A percentile compares a stretch with the other conserved stretches of the same genome.
These are phyloP conservation scores for Drosophila biarmipes DNA, from an alignment of 1,140 invertebrate genomes.

Conservation along the genomic window DNA sequence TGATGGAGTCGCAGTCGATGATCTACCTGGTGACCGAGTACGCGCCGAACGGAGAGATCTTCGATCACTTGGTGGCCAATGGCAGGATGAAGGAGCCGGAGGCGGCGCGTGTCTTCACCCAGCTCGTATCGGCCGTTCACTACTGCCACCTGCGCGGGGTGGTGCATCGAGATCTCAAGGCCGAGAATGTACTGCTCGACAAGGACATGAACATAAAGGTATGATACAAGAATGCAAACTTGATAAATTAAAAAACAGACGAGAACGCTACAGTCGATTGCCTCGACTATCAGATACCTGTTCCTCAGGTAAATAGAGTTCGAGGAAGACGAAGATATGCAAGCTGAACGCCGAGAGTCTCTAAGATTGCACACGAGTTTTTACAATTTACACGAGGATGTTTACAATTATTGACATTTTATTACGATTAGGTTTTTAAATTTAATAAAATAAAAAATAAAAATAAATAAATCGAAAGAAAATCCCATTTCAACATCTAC, in stretches of 20 bases:
- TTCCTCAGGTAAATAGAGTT: too few species aligned
- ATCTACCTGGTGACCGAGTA: constrained; percentile 98
- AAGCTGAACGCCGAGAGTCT: too few species aligned
- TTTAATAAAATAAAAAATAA: too few species aligned
- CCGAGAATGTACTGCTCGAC: constrained; percentile 97
- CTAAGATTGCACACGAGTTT: too few species aligned
- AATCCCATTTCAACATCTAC: too few species aligned
- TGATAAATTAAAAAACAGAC: neutral
- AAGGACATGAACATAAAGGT: constrained; percentile 96
- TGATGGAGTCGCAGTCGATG: constrained; percentile 98
- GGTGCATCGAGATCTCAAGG: constrained; percentile 98
- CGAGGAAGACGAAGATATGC: too few species aligned
- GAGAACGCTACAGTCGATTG: too few species aligned
- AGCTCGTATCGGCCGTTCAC: constrained; percentile 97
- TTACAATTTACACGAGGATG: too few species aligned
- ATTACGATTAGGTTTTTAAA: too few species aligned
- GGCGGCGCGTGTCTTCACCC: constrained; percentile 95
- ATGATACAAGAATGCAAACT: neutral
- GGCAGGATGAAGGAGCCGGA: constrained; percentile 96
- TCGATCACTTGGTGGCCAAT: constrained; percentile 96
- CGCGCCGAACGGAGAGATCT: constrained; percentile 97
- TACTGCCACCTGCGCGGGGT: constrained; percentile 97
- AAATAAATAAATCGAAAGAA: too few species aligned
- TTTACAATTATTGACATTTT: too few species aligned
- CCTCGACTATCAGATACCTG: too few species aligned